Conservation (phyloP, 2,888 invertebrate genomes). For the Drosophila greeni region DNA sequence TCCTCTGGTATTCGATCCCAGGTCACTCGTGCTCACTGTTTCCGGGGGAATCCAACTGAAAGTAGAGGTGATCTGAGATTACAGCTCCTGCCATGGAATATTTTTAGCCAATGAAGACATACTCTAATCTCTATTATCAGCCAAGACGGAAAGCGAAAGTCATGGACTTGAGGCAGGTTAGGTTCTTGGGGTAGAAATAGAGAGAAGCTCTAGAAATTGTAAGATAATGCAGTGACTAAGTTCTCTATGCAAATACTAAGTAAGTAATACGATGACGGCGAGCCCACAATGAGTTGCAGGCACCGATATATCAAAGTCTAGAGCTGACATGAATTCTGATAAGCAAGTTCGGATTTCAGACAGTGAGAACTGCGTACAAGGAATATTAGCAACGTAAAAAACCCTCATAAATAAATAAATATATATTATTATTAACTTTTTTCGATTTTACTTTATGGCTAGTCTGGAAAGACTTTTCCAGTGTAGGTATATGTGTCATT, state of each 20-base stretch:
- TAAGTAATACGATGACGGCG: neutral
- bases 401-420: neutral
- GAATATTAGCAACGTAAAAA: neutral
- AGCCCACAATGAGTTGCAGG: neutral
- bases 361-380: neutral
- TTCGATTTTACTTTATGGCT: too few species aligned
- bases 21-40: slow-evolving; percentile 13
- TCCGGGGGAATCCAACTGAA: neutral
- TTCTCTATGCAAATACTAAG: neutral
- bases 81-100: neutral
- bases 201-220: neutral
- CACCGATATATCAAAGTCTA: neutral
- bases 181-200: neutral
- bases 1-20: slow-evolving; percentile 29
- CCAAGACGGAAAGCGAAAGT: neutral
- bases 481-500: neutral
- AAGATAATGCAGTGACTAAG: neutral
- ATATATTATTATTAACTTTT: neutral
- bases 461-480: neutral
- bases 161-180: slow-evolving; percentile 1
- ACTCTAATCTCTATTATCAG: neutral
- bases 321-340: neutral
- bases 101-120: neutral
- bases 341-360: neutral
- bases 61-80: neutral